A percentile compares a stretch with the other conserved stretches of the same genome.
Conservation (phyloP, 2,888 invertebrate genomes). For the Saturnia japonica region DNA sequence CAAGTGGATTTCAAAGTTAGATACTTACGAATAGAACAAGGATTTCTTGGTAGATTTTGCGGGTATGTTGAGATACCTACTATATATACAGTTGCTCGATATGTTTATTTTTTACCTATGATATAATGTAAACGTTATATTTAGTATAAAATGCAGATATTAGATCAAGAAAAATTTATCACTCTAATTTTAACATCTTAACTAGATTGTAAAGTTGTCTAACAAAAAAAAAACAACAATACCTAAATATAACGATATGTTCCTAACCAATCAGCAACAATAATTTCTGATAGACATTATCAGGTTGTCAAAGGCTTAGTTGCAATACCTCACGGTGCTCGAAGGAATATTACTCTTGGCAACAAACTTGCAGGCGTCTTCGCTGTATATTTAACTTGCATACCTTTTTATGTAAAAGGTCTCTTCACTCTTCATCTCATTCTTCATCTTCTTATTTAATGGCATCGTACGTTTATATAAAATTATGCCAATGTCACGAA, state of each 20-base stretch:
- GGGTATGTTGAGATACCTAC: not conserved
- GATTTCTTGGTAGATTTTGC: slow-evolving; percentile 7
- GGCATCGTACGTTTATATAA: no score
- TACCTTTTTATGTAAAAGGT: no score
- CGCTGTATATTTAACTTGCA: no score
- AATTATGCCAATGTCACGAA: no score
- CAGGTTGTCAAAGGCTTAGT: not conserved
- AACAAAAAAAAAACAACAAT: not conserved
- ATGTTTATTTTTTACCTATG: not conserved
- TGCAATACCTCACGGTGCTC: not conserved
- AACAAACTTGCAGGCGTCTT: no score
- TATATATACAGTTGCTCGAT: not conserved
- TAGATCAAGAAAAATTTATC: not conserved
- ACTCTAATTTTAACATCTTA: not conserved
- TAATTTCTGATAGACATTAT: not conserved
- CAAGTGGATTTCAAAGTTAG: not conserved
- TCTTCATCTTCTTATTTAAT: no score
- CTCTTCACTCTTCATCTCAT: no score
- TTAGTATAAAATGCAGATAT: not conserved
- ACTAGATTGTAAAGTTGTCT: not conserved
- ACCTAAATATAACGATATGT: not conserved
- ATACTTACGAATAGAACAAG: not conserved
- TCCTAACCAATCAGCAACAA: not conserved
- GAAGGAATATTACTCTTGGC: not conserved
- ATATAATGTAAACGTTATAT: not conserved